phyloP scores from a whole-genome alignment of 2,113 vertebrate genomes.

The Morone chrysops region DNA sequence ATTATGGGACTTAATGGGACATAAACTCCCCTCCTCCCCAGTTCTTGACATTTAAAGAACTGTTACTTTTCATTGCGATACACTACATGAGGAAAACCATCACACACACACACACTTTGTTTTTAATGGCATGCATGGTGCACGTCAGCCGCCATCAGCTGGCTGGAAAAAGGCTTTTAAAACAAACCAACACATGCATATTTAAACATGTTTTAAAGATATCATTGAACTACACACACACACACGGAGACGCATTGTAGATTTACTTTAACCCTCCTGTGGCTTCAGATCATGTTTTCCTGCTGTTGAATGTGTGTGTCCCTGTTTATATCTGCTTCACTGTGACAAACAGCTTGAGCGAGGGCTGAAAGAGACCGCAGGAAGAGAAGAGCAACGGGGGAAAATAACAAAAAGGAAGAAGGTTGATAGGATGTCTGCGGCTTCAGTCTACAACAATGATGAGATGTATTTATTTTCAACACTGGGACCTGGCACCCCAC shows the following conservation, averaged over 20 bases:
- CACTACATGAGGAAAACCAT: conserved; percentile 62
- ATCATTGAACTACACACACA: conserved; percentile 18
- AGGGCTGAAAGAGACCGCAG: conserved; percentile 24
- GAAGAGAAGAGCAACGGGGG: conserved; percentile 67
- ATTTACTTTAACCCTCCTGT: conserved; percentile 56
- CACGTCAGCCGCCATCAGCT: conserved; percentile 14
- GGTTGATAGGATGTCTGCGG: conserved; percentile 49
- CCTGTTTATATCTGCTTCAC: conserved; percentile 72
- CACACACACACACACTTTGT: conserved; percentile 3
- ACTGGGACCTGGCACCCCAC: conserved; percentile 73
- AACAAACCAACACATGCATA: conserved; percentile 17
- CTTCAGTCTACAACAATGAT: conserved; percentile 55
- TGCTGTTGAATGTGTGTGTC: conserved; percentile 71
- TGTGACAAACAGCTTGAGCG: conserved; percentile 60
- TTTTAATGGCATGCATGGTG: conserved; percentile 38
- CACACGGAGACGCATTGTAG: conserved; percentile 19
- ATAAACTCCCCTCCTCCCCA: not conserved
- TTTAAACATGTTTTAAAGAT: conserved; percentile 35
- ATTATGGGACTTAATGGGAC: not conserved
- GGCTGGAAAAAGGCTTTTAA: conserved; percentile 33
- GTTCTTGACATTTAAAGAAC: conserved; percentile 14
- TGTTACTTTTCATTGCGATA: conserved; percentile 34
- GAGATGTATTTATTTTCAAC: conserved; percentile 85
- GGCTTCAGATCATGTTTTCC: conserved; percentile 64
- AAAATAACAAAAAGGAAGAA: conserved; percentile 45